Base-by-base conservation (phyloP, 2,797 vertebrate species). In the Enteromius paludinosus region DNA sequence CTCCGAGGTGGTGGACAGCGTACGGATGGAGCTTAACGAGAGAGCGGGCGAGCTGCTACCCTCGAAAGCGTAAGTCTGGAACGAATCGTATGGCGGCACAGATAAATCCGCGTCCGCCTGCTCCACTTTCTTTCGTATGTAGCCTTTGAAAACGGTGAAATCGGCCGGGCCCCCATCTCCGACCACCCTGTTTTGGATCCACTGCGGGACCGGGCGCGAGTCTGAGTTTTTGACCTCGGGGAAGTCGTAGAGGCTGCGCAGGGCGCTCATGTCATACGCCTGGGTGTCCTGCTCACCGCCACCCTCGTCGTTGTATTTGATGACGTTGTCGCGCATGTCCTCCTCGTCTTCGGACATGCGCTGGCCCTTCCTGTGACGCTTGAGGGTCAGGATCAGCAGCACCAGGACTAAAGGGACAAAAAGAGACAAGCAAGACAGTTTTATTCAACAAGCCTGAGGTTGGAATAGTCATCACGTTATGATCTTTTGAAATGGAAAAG, bases 271-370 rank as follows among this genome's bases (percentile, higher is more conserved):
- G 94, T 99, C 98, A 3, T 99, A 99, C 10, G 98, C 98, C 90
- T 99, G 96, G 0, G 98, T 99, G 96, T 99, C 98, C 93, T 99
- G 98, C 92, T 99, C 98, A 0, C 98, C 98, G 0, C 98, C 98
- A 0, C 98, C 98, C 84, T 99, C 98, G 0, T 99, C 98, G 0
- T 99, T 99, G 95, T 99, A 99, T 87, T 99, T 99, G 94, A 99
- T 99, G 91, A 99, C 98, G 65, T 99, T 99, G 93, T 99, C 98
- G 4, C 98, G 94, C 98, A 99, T 99, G 94, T 99, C 98, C 93
- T 99, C 98, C 1, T 99, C 98, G 2, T 99, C 97, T 77, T 99
- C 98, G 0, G 97, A 94, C 83, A 95, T 95, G 88, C 97, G 93
- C 89, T 97, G 97, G 89, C 96, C 97, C 90, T 99, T 99, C 82